Conservation (phyloP, 2,113 vertebrate genomes). For the Salminus brasiliensis region DNA sequence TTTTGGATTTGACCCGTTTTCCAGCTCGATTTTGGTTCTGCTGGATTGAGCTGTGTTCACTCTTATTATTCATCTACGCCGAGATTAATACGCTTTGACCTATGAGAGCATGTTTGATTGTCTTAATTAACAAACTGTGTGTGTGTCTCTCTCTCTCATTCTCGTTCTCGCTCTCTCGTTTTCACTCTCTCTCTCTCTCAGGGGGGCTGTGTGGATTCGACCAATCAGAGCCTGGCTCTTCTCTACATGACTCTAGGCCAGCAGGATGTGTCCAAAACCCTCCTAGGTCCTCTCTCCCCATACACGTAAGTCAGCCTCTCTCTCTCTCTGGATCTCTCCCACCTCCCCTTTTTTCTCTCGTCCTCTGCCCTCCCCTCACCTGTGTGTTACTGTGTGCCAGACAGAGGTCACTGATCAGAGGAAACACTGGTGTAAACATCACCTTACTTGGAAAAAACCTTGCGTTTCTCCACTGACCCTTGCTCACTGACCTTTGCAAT, state of each 20-base stretch:
- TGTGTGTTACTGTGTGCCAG: background rate
- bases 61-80: too few species aligned
- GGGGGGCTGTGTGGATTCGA: slow-evolving; percentile 96
- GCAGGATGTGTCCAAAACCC: slow-evolving; percentile 94
- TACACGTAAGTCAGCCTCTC: slow-evolving; percentile 87
- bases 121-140: too few species aligned
- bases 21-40: too few species aligned
- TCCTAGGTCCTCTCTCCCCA: slow-evolving; percentile 91
- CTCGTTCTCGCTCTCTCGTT: too few species aligned
- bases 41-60: too few species aligned
- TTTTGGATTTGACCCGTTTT: too few species aligned
- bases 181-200: slow-evolving; percentile 71
- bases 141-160: too few species aligned
- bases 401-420: background rate
- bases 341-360: background rate
- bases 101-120: too few species aligned
- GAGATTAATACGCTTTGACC: too few species aligned
- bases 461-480: background rate
- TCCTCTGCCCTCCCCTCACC: background rate
- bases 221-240: slow-evolving; percentile 92
- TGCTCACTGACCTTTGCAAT: background rate
- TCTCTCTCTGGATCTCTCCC: background rate
- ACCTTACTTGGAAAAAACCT: background rate
- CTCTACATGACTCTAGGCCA: slow-evolving; percentile 97
- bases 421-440: background rate